Conservation (phyloP, 2,797 vertebrate genomes). For the Clarias fuscus region DNA sequence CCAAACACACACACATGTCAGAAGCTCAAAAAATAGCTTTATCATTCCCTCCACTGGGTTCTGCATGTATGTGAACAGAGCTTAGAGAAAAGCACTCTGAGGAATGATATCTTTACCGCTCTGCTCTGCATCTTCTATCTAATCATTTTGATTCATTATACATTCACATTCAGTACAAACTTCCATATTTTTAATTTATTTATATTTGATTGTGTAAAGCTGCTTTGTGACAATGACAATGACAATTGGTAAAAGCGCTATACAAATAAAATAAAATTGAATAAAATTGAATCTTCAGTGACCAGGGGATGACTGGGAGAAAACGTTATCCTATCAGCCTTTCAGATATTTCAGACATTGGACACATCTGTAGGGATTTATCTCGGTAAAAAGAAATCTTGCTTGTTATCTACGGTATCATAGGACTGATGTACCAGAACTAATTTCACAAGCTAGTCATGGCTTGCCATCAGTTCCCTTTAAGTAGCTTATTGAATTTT, state of each 20-base stretch:
- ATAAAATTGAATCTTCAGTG: background rate
- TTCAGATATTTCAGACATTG: background rate
- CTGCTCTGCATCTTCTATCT: background rate
- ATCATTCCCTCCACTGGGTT: background rate
- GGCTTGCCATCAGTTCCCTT: background rate
- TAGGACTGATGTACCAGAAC: background rate
- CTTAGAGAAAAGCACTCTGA: background rate
- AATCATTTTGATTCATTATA: no score
- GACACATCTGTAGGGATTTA: slow-evolving; percentile 4
- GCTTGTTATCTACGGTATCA: background rate
- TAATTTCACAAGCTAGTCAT: background rate
- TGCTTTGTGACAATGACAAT: no score
- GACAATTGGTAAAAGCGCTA: no score
- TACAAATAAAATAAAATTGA: no score
- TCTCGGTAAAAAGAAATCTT: background rate
- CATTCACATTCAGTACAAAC: no score
- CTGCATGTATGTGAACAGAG: background rate
- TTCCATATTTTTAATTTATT: no score
- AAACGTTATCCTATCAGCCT: background rate
- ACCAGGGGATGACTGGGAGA: background rate
- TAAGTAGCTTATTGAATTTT: background rate
- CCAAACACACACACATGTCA: slow-evolving; percentile 4
- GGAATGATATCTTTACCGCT: background rate
- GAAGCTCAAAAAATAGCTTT: background rate
- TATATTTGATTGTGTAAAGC: no score